Conservation (phyloP, 1,140 invertebrate genomes). For the Pentalonia nigronervosa region DNA sequence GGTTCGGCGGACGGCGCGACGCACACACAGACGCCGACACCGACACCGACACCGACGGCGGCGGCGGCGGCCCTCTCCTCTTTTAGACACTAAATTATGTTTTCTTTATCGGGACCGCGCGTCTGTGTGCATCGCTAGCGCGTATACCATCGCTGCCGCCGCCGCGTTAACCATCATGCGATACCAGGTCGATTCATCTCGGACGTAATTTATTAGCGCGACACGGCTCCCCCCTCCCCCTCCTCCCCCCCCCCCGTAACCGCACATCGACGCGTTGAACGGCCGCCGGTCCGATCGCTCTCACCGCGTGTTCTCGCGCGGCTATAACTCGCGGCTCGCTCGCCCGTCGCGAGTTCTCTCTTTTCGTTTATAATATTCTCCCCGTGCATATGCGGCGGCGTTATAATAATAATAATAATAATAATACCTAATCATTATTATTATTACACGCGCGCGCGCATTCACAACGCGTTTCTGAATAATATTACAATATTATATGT, state of each 20-base stretch:
- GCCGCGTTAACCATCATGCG: slow-evolving; percentile 31
- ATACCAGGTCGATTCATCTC: slow-evolving; percentile 46
- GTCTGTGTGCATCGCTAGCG: background rate
- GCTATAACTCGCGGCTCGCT: background rate
- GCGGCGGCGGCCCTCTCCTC: slow-evolving; percentile 13
- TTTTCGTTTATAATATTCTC: background rate
- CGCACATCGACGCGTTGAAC: background rate
- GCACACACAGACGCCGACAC: background rate
- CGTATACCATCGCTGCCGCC: background rate
- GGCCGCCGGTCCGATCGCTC: background rate
- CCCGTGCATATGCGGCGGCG: background rate
- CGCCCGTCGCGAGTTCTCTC: background rate
- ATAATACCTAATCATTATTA: slow-evolving; percentile 7
- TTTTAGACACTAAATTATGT: slow-evolving; percentile 54
- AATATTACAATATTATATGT: background rate
- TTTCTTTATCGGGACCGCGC: background rate
- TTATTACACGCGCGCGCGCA: background rate
- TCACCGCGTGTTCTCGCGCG: background rate
- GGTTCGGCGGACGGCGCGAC: background rate
- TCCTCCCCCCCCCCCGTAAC: background rate
- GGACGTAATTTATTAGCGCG: slow-evolving; percentile 48
- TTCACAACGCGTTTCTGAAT: slow-evolving; percentile 32
- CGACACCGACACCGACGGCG: background rate
- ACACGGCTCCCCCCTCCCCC: background rate
- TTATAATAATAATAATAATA: background rate